These are phyloP conservation scores for Drosophila mayri DNA, from an alignment of 1,140 invertebrate genomes.

Conservation along the genomic window DNA sequence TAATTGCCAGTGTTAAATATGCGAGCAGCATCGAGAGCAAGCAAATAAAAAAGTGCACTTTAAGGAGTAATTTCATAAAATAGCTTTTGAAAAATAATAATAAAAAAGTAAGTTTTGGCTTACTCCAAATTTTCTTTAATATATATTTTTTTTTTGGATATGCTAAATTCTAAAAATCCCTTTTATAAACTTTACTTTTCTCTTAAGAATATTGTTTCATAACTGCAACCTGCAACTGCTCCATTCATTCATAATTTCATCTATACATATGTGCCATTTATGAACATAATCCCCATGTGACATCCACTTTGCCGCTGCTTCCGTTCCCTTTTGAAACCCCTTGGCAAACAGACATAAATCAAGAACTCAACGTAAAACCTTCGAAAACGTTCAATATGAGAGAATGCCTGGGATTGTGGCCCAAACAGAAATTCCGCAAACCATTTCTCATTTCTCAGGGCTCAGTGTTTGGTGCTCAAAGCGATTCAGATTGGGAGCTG, in stretches of 20 bases:
- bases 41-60: neutral
- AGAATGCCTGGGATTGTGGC: constrained; percentile 31
- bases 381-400: constrained; percentile 69
- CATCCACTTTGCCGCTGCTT: constrained; percentile 17
- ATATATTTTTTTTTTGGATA: too few species aligned
- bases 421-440: constrained; percentile 14
- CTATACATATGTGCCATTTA: constrained; percentile 28
- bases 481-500: neutral
- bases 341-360: constrained; percentile 62
- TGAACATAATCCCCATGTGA: constrained; percentile 38
- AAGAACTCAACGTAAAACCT: constrained; percentile 63
- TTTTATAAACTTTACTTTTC: neutral
- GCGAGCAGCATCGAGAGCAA: neutral
- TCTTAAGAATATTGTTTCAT: neutral
- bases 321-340: neutral
- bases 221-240: constrained; percentile 14
- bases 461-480: constrained; percentile 2
- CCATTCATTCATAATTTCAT: constrained; percentile 4
- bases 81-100: too few species aligned
- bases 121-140: too few species aligned
- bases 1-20: constrained; percentile 15
- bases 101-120: too few species aligned
- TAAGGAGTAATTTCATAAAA: neutral
- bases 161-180: too few species aligned
- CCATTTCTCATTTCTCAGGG: constrained; percentile 23